Evolutionary conservation across 2,888 invertebrate species (phyloP).

Genomic region (Tipula helvola): DNA sequence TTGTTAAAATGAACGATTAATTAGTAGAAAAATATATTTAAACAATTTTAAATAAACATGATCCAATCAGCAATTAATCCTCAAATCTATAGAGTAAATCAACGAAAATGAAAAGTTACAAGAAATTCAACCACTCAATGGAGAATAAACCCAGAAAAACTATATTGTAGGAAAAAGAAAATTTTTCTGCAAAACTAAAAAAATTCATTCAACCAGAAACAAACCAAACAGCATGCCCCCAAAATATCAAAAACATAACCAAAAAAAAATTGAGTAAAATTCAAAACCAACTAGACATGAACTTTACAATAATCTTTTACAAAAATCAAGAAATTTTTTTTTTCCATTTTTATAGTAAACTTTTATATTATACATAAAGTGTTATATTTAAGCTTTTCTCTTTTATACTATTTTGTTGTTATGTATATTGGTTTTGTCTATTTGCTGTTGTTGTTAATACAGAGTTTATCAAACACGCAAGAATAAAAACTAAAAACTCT

Average conservation of each 20-base stretch:
- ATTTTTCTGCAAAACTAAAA: background rate
- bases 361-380: background rate
- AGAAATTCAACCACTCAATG: background rate
- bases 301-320: background rate
- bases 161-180: background rate
- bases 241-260: background rate
- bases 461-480: background rate
- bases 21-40: background rate
- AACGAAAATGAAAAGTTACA: background rate
- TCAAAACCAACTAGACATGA: background rate
- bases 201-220: background rate
- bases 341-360: background rate
- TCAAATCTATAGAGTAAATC: background rate
- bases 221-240: background rate
- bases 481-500: background rate
- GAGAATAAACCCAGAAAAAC: background rate
- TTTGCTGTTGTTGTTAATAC: background rate
- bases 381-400: background rate
- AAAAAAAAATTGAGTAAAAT: background rate
- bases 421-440: background rate
- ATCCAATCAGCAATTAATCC: background rate
- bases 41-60: background rate
- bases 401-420: background rate
- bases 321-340: background rate
- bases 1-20: background rate